Conservation (phyloP, 2,888 invertebrate species). For the Aricia artaxerxes region DNA sequence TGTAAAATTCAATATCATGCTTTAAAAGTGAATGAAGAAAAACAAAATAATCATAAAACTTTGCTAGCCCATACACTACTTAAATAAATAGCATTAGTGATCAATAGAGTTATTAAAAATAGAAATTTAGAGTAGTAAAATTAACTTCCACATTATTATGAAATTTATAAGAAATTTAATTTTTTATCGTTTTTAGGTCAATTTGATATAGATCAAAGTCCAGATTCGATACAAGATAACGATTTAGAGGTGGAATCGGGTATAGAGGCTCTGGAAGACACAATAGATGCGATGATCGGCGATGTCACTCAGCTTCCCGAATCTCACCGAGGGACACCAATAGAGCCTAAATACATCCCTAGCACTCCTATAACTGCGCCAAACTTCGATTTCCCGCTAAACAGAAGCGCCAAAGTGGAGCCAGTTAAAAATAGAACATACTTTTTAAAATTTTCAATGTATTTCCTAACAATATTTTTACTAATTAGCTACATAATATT, state of each 20-base stretch:
- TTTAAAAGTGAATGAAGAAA: not conserved
- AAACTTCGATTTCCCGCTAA: constrained; percentile 60
- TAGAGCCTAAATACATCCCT: constrained; percentile 43
- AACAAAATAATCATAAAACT: not conserved
- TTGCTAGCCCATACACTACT: not conserved
- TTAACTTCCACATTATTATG: not conserved
- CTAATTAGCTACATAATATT: constrained; percentile 61
- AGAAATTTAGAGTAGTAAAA: not conserved
- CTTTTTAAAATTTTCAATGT: constrained; percentile 64
- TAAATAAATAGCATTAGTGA: not conserved
- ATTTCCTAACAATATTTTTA: constrained; percentile 63
- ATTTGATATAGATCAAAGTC: constrained; percentile 58
- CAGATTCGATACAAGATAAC: constrained; percentile 55
- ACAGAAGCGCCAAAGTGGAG: constrained; percentile 50
- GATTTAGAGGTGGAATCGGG: constrained; percentile 75
- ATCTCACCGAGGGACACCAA: constrained; percentile 43
- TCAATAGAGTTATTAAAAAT: not conserved
- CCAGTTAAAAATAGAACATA: constrained; percentile 48
- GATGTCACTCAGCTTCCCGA: constrained; percentile 52
- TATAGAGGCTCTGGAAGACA: constrained; percentile 75
- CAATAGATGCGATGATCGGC: constrained; percentile 61
- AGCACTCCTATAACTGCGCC: constrained; percentile 45
- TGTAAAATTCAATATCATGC: not conserved
- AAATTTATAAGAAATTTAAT: not conserved
- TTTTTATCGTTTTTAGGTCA: constrained; percentile 47